phyloP scores from a whole-genome alignment of 2,797 vertebrate genomes.

The Trichosurus vulpecula region DNA sequence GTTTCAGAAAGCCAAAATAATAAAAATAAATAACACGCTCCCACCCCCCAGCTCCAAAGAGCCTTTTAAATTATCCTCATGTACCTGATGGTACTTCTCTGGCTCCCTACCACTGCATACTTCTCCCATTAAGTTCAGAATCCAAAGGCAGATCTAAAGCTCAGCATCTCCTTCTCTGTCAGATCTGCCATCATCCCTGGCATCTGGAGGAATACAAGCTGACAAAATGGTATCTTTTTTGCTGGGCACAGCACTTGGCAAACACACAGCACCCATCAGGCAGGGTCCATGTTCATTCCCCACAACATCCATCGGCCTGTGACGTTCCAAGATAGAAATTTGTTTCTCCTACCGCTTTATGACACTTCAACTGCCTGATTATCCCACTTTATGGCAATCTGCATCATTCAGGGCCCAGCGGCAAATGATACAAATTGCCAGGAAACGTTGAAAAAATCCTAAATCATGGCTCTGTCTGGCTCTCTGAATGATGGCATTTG shows the following conservation, averaged over 20 bases:
- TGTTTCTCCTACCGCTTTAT: conserved; percentile 80
- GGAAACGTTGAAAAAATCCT: conserved; percentile 77
- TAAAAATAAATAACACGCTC: neutral
- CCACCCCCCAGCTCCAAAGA: conserved; percentile 36
- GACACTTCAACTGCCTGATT: conserved; percentile 79
- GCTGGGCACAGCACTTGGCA: conserved; percentile 75
- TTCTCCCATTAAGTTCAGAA: conserved; percentile 14
- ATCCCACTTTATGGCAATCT: conserved; percentile 77
- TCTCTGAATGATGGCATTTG: conserved; percentile 69
- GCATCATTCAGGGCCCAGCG: conserved; percentile 63
- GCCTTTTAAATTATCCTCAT: conserved; percentile 64
- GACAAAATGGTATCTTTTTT: conserved; percentile 78
- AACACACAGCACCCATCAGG: conserved; percentile 67
- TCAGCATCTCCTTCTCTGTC: conserved; percentile 21
- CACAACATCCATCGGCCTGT: conserved; percentile 61
- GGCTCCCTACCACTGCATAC: conserved; percentile 10
- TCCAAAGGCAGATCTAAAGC: conserved; percentile 41
- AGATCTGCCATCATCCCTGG: conserved; percentile 59
- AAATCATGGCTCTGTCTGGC: conserved; percentile 69
- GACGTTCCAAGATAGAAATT: conserved; percentile 77
- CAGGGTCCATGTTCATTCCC: conserved; percentile 63
- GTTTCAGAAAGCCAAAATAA: conserved; percentile 51
- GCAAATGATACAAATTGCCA: conserved; percentile 79
- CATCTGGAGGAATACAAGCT: conserved; percentile 71
- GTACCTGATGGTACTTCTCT: conserved; percentile 31